Base-by-base conservation (phyloP, 2,888 invertebrate genomes). In the Coelinius sp. region DNA sequence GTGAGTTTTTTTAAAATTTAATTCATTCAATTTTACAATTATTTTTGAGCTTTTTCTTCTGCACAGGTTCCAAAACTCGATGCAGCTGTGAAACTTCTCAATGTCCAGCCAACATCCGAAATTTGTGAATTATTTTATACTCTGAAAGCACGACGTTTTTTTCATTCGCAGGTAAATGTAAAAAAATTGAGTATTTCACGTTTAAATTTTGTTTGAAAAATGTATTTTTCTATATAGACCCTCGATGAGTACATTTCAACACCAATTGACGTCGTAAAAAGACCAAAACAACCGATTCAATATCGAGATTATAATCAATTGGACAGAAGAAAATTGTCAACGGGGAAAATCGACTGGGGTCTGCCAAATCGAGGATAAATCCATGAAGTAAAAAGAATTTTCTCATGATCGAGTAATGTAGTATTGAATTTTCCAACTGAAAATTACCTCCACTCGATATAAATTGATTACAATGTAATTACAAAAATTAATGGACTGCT, bases 1-100 rank as follows among this genome's bases (percentile, higher is more conserved):
- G 92, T 92, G 88, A 83, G 90, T 88, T 66, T 46, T 6, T n/a
- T 12, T 35, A 8, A 10, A 8, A 14, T 44, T 35, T n/a, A n/a
- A 35, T 6, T 35, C 3, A 35, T 35, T 10, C 35, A 35, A 10
- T 12, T 41, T 41, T 4, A n/a, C n/a, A 1, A 1, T 10, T 12
- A n/a, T n/a, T n/a, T 41, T 41, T 41, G 41, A 4, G 4, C 17
- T 20, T 49, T 49, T 20, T 2, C n/a, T 20, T 53, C 10, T 10
- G 1, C 0, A n/a, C 14, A 53, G 53, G 53, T 2, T 27, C 2
- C 0, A 2, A 27, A 53, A 53, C 24, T 53, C n/a, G 5, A 24
- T 1, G 53, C 24, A 24, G 25, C 17, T 2, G 27, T 25, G 25
- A 53, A 25, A n/a, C 53, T 24, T 4, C 12, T 27, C 24, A 25